A percentile compares a stretch with the other conserved stretches of the same genome.
phyloP scores from a whole-genome alignment of 2,797 vertebrate species.

The Dallia pectoralis region DNA sequence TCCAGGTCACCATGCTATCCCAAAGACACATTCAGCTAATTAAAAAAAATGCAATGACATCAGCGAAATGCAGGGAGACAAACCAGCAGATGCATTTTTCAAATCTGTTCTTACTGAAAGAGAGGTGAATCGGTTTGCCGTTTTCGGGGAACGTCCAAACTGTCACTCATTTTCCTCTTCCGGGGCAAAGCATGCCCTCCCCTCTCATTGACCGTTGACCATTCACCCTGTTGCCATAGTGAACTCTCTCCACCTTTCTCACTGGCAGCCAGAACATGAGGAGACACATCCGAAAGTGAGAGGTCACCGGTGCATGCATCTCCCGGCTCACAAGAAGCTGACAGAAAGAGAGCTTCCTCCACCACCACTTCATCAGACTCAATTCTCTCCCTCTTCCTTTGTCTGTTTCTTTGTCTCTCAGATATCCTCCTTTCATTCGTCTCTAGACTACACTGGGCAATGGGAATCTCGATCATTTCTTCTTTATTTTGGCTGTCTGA shows the following conservation, averaged over 20 bases:
- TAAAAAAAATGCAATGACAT: not conserved
- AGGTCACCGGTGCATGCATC: too few relatives aligned
- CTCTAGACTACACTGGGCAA: slow-evolving; percentile 15
- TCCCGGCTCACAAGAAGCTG: slow-evolving; percentile 20
- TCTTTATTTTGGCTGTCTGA: slow-evolving; percentile 41
- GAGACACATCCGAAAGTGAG: too few relatives aligned
- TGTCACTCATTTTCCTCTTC: slow-evolving; percentile 67
- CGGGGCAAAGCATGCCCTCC: slow-evolving; percentile 34
- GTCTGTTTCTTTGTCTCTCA: slow-evolving; percentile 29
- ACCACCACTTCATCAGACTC: slow-evolving; percentile 14
- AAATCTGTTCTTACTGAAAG: slow-evolving; percentile 53
- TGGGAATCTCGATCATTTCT: slow-evolving; percentile 16
- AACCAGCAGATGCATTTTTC: not conserved
- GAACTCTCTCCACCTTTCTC: too few relatives aligned
- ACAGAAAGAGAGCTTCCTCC: not conserved
- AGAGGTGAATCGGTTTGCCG: slow-evolving; percentile 33
- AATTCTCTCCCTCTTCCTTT: slow-evolving; percentile 30
- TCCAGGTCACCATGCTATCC: too few relatives aligned
- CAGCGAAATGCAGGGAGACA: not conserved
- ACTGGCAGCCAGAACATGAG: too few relatives aligned
- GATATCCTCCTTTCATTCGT: slow-evolving; percentile 28
- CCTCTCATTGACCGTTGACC: slow-evolving; percentile 37
- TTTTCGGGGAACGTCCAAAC: slow-evolving; percentile 55
- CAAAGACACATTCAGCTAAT: not conserved
- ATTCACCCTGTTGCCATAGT: slow-evolving; percentile 11